Conservation (phyloP, 2,888 invertebrate species). For the Operophtera brumata region DNA sequence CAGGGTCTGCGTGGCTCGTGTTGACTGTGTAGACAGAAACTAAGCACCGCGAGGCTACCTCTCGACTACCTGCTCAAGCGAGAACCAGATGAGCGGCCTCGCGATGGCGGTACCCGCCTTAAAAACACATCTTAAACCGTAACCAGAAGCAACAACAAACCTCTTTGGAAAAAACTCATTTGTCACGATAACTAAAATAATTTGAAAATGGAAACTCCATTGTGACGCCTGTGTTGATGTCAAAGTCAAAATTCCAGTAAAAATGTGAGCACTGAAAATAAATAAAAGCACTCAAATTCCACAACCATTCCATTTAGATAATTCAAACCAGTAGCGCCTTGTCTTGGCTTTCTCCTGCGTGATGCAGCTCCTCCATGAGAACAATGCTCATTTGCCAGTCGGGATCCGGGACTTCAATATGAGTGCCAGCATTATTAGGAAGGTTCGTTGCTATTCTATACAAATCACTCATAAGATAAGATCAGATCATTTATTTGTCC, state of each 20-base stretch:
- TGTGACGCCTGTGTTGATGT: conserved; percentile 20
- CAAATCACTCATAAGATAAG: no score
- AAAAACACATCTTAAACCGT: no score
- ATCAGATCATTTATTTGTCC: no score
- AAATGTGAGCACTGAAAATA: conserved; percentile 57
- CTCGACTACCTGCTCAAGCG: no score
- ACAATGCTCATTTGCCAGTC: conserved; percentile 44
- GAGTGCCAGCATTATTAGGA: conserved; percentile 41
- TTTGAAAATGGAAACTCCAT: conserved; percentile 57
- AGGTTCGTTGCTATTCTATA: conserved; percentile 20
- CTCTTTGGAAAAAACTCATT: neutral
- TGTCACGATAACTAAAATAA: conserved; percentile 20
- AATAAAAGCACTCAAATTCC: conserved; percentile 29
- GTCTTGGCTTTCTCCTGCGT: conserved; percentile 30
- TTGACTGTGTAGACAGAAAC: no score
- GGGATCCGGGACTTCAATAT: conserved; percentile 47
- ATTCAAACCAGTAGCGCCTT: conserved; percentile 12
- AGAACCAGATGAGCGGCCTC: no score
- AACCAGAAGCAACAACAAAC: neutral
- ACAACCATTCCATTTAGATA: conserved; percentile 6
- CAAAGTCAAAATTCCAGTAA: conserved; percentile 58
- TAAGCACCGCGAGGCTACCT: no score
- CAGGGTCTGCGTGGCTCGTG: no score
- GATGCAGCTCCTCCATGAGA: conserved; percentile 68
- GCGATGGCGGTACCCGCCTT: no score